Percentiles rank a stretch among this genome's conserved stretches.
Conservation (phyloP, 2,888 invertebrate genomes). For the Dermolepida albohirtum region DNA sequence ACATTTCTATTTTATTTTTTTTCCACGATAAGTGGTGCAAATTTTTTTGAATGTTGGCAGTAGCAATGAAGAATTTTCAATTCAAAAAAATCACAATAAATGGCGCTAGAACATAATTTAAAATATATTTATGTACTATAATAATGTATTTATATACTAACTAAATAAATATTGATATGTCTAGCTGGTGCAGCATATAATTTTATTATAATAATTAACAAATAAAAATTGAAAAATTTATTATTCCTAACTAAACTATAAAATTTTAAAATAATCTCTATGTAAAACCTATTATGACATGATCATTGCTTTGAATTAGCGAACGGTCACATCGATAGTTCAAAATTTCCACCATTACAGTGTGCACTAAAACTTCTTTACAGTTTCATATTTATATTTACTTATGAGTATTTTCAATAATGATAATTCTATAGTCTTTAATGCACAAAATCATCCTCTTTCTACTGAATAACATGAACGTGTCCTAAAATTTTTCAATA, state of each 20-base stretch:
- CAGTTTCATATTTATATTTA: neutral
- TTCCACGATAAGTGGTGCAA: too few species aligned
- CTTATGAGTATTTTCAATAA: neutral
- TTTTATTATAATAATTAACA: constrained; percentile 45
- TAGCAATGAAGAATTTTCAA: too few species aligned
- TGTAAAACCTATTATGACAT: constrained; percentile 43
- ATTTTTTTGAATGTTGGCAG: too few species aligned
- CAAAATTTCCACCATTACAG: constrained; percentile 33
- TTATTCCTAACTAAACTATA: constrained; percentile 53
- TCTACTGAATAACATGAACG: too few species aligned
- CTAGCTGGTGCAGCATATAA: constrained; percentile 51
- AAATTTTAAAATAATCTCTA: constrained; percentile 46
- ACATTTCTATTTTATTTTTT: too few species aligned
- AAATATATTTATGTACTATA: neutral
- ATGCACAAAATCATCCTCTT: too few species aligned
- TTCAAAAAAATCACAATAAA: neutral
- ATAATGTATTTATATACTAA: neutral
- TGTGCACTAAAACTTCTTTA: neutral
- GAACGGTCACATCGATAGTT: constrained; percentile 13
- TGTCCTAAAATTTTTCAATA: too few species aligned
- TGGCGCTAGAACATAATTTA: neutral
- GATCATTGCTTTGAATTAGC: neutral
- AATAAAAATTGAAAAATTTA: constrained; percentile 48
- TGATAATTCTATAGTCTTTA: too few species aligned
- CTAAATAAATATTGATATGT: constrained; percentile 49